Evolutionary conservation across 2,888 invertebrate genomes (phyloP).

Genomic region (Pinctada fucata): DNA sequence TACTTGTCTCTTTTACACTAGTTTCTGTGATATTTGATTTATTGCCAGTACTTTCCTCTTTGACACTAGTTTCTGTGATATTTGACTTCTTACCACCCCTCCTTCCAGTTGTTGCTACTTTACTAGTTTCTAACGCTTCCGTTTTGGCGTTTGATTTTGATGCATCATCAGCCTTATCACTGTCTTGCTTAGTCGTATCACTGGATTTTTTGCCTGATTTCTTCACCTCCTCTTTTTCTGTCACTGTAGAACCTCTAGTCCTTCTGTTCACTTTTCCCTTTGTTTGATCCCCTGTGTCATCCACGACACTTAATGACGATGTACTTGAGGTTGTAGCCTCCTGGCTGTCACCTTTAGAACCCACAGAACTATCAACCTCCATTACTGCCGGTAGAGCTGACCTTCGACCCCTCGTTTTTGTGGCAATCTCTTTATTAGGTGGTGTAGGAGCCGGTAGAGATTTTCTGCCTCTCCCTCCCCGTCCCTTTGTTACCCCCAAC

Average conservation of each 20-base stretch:
- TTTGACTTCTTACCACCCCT: neutral
- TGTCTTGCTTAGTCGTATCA: slow-evolving; percentile 1
- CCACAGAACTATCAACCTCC: neutral
- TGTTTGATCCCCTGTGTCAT: slow-evolving; percentile 1
- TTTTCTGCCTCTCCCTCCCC: slow-evolving; percentile 14
- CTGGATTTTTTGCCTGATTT: neutral
- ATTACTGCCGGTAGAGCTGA: neutral
- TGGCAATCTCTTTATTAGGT: slow-evolving; percentile 1
- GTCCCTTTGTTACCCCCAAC: neutral
- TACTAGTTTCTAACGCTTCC: neutral
- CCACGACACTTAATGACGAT: neutral
- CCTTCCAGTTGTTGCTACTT: neutral
- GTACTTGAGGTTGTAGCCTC: neutral
- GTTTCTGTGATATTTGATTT: too few species aligned
- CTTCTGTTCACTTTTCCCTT: neutral
- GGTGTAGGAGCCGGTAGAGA: neutral
- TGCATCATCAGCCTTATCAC: neutral
- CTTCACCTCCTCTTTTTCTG: neutral
- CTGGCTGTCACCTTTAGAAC: neutral
- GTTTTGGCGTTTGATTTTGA: slow-evolving; percentile 3
- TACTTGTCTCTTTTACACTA: too few species aligned
- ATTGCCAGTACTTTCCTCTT: too few species aligned
- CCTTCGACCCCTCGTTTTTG: slow-evolving; percentile 18
- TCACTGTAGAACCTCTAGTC: neutral
- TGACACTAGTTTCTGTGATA: too few species aligned